Conservation (phyloP, 2,113 vertebrate genomes). For the Podarcis cretensis region DNA sequence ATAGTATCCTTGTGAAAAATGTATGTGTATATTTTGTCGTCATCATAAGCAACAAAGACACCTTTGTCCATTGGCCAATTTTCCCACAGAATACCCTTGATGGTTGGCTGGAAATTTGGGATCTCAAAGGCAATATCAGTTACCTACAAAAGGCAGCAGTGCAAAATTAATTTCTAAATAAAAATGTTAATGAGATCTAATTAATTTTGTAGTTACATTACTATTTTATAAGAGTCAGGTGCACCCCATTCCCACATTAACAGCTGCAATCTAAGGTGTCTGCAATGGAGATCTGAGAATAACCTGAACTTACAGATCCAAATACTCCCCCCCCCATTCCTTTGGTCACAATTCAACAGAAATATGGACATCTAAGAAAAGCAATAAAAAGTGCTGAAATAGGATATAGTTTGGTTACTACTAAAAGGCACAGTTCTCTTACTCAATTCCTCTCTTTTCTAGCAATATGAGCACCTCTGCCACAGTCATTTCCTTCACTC, state of each 20-base stretch:
- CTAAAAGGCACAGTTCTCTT: background rate
- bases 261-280: background rate
- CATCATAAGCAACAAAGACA: conserved; percentile 92
- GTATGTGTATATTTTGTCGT: conserved; percentile 93
- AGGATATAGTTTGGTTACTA: background rate
- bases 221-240: background rate
- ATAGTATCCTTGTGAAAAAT: conserved; percentile 92
- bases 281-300: background rate
- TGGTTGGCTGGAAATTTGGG: conserved; percentile 91
- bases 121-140: conserved; percentile 87
- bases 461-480: background rate
- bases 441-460: background rate
- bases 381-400: background rate
- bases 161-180: conserved; percentile 18
- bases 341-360: background rate
- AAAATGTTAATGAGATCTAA: background rate
- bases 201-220: background rate
- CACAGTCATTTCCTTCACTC: background rate
- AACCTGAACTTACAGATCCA: background rate
- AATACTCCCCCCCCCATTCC: background rate
- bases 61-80: conserved; percentile 91
- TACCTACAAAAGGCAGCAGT: conserved; percentile 75
- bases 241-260: background rate
- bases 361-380: background rate
- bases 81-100: conserved; percentile 96